Percentiles rank a stretch among this genome's conserved stretches.
Conservation (phyloP, 2,113 vertebrate species). For the Macaca mulatta region DNA sequence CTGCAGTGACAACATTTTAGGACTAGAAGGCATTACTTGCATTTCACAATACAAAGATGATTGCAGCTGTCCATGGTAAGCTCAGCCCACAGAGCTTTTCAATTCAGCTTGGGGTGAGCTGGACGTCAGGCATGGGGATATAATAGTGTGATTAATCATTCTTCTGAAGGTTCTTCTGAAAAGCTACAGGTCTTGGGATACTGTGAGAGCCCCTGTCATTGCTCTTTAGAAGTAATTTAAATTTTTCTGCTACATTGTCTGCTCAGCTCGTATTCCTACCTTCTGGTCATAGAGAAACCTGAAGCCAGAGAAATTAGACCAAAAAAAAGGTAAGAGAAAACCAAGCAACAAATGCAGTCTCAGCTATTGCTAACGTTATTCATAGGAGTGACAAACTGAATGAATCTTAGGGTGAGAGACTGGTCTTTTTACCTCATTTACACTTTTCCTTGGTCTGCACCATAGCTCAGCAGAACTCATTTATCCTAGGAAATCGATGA, state of each 20-base stretch:
- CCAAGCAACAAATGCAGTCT: not conserved
- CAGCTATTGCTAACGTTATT: not conserved
- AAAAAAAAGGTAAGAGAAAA: conserved; percentile 56
- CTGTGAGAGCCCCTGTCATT: not conserved
- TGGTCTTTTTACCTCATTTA: conserved; percentile 36
- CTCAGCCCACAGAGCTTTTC: conserved; percentile 15
- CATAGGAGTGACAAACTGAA: not conserved
- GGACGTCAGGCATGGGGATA: not conserved
- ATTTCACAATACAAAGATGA: conserved; percentile 19
- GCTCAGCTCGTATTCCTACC: not conserved
- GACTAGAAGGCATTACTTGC: not conserved
- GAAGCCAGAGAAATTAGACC: not conserved
- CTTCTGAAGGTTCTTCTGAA: not conserved
- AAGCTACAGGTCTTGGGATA: not conserved
- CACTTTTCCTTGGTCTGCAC: not conserved
- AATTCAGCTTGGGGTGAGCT: not conserved
- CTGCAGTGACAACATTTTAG: not conserved
- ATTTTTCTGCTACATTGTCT: not conserved
- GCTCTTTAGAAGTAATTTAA: not conserved
- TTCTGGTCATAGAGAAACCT: not conserved
- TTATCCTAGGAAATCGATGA: conserved; percentile 31
- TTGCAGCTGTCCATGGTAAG: not conserved
- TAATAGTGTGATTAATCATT: not conserved
- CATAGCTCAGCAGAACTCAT: not conserved
- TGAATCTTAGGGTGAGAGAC: not conserved